Conservation (phyloP, 2,797 vertebrate genomes). For the Sebastes wilsoni region DNA sequence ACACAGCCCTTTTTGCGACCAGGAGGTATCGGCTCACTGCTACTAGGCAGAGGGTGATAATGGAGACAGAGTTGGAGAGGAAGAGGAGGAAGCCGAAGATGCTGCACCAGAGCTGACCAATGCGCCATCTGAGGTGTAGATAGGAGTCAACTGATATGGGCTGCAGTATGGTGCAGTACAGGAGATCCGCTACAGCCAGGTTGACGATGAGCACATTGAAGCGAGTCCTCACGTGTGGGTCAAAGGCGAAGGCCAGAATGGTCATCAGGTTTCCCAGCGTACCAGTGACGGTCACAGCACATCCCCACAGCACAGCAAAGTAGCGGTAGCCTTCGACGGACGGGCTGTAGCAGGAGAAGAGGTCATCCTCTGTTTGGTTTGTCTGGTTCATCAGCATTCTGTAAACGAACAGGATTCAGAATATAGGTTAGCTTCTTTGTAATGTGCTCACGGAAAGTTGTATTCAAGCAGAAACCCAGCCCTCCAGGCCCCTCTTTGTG, state of each 20-base stretch:
- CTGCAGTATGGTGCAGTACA: conserved; percentile 90
- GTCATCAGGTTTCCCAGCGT: conserved; percentile 89
- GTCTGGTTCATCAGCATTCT: conserved; percentile 76
- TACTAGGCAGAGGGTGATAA: conserved; percentile 89
- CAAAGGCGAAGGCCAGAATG: conserved; percentile 82
- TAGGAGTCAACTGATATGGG: conserved; percentile 90
- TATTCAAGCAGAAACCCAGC: neutral
- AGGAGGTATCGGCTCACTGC: conserved; percentile 88
- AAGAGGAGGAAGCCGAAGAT: conserved; percentile 89
- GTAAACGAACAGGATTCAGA: neutral
- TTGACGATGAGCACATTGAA: conserved; percentile 92
- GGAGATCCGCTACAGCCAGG: conserved; percentile 86
- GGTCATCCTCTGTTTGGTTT: conserved; percentile 64
- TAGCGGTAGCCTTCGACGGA: conserved; percentile 87
- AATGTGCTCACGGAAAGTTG: neutral
- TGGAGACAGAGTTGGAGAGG: conserved; percentile 89
- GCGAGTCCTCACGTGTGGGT: conserved; percentile 84
- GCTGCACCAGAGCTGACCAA: conserved; percentile 81
- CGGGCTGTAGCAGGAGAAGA: conserved; percentile 87
- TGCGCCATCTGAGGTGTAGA: conserved; percentile 87
- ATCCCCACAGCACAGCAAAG: conserved; percentile 86
- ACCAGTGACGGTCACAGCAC: conserved; percentile 83
- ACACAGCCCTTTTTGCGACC: conserved; percentile 81
- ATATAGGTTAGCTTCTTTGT: neutral
- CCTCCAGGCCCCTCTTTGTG: too few species aligned